A percentile compares a stretch with the other conserved stretches of the same genome.
These are phyloP conservation scores for Bos javanicus DNA, from an alignment of 2,113 vertebrate genomes.

Conservation along the genomic window DNA sequence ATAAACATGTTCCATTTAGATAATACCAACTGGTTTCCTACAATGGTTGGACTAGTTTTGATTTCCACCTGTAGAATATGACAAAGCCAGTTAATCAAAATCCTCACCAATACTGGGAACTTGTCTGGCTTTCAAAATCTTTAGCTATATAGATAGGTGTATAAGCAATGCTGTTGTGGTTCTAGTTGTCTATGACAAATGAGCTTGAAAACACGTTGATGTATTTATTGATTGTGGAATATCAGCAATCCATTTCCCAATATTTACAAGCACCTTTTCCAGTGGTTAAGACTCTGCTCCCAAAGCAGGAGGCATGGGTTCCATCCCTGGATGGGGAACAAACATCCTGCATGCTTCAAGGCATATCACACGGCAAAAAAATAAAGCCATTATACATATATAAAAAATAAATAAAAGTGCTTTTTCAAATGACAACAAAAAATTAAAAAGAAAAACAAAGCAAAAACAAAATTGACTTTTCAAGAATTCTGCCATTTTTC, in stretches of 20 bases:
- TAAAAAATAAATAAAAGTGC: not conserved
- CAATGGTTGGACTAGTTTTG: rapidly evolving
- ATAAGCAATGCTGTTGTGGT: not conserved
- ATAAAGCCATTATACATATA: not conserved
- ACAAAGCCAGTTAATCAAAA: not conserved
- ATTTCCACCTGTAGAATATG: not conserved
- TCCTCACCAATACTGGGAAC: not conserved
- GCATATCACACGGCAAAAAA: not conserved
- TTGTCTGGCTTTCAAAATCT: not conserved
- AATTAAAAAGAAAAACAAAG: not conserved
- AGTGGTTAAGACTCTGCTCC: not conserved
- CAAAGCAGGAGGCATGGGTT: not conserved
- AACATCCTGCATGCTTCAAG: not conserved
- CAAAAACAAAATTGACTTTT: not conserved
- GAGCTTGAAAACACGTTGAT: not conserved
- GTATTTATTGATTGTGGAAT: not conserved
- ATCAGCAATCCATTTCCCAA: not conserved
- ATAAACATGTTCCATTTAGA: not conserved
- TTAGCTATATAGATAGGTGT: too few species aligned
- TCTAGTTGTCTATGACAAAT: not conserved
- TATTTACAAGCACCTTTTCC: not conserved
- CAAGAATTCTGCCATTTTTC: not conserved
- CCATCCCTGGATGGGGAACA: not conserved
- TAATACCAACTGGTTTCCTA: not conserved
- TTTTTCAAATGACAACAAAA: not conserved